Base-by-base conservation (phyloP, 2,797 vertebrate genomes). In the Typhlichthys subterraneus region DNA sequence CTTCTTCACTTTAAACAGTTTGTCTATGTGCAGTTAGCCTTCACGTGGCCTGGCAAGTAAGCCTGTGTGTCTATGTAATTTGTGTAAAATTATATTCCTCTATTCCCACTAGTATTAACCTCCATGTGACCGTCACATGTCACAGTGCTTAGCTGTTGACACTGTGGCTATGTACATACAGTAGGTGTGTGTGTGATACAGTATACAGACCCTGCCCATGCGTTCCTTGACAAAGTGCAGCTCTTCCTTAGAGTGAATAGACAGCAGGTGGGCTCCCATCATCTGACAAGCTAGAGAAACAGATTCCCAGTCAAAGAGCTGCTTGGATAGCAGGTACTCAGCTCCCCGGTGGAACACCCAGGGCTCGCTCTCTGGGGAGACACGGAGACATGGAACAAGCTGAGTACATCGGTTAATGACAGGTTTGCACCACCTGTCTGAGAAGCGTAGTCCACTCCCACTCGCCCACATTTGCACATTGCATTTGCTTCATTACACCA, bases 281-380 rank as follows among this genome's bases (percentile, higher is more conserved):
- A 95, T 95, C 78, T 84, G 77, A 77, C 97, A 99, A 72, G 94
- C 89, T 72, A 98, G 92, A 61, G 91, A 87, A 57, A 93, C 94
- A 0, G 86, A 51, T 0, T 87, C 76, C 96, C 96, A 98, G 46
- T 91, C 79, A 0, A 91, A 91, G 0, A 87, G 76, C 63, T 85
- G 80, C 62, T 83, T 89, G n/a, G 89, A 85, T 79, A 97, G 86
- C 72, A 94, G 89, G 74, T 97, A 98, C 76, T 98, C 95, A 1
- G 95, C 91, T 53, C 94, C 92, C 12, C 85, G 93, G 78, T 92
- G 93, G 78, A 96, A 98, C 48, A 94, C 87, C 96, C 95, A 98
- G 0, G 95, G 92, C 12, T 92, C 89, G 9, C 82, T 87, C 81
- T 92, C 93, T 94, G 82, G 42, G 47, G 42, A 48, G 6, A 50